These are phyloP conservation scores for Brenthis daphne DNA, from an alignment of 2,888 invertebrate genomes.

Conservation along the genomic window DNA sequence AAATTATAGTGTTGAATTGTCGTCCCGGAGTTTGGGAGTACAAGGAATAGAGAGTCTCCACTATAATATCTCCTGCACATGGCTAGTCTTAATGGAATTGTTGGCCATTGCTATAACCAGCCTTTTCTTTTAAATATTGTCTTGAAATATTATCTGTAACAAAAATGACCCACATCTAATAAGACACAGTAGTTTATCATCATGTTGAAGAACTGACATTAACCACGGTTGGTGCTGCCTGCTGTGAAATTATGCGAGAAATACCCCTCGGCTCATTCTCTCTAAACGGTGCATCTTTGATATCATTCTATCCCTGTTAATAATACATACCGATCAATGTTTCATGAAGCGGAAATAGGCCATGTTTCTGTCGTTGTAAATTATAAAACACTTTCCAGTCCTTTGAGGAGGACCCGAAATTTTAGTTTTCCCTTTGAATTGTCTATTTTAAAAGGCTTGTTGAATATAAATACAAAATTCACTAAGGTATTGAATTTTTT, in stretches of 20 bases:
- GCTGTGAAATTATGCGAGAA: constrained; percentile 72
- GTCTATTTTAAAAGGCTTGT: constrained; percentile 2
- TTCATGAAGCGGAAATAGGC: constrained; percentile 17
- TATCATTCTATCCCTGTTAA: constrained; percentile 66
- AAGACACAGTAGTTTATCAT: too few species aligned
- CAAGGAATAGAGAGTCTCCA: too few species aligned
- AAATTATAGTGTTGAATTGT: too few species aligned
- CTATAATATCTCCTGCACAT: too few species aligned
- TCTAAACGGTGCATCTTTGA: constrained; percentile 67
- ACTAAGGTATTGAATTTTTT: too few species aligned
- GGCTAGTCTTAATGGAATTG: too few species aligned
- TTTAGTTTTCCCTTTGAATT: constrained; percentile 15
- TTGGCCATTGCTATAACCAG: too few species aligned
- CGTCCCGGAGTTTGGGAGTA: too few species aligned
- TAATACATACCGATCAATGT: constrained; percentile 46
- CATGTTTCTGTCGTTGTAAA: constrained; percentile 13
- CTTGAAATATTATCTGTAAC: too few species aligned
- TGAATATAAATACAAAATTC: background rate
- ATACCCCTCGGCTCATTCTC: constrained; percentile 74
- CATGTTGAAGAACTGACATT: too few species aligned
- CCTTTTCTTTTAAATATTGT: too few species aligned
- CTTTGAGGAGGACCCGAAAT: constrained; percentile 2
- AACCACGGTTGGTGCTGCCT: constrained; percentile 12
- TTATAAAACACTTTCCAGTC: constrained; percentile 15
- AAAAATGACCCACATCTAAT: too few species aligned